Evolutionary conservation across 2,797 vertebrate genomes (phyloP), one percentile per base, ranked within the genome.

Genomic region (Sebastiscus tertius): DNA sequence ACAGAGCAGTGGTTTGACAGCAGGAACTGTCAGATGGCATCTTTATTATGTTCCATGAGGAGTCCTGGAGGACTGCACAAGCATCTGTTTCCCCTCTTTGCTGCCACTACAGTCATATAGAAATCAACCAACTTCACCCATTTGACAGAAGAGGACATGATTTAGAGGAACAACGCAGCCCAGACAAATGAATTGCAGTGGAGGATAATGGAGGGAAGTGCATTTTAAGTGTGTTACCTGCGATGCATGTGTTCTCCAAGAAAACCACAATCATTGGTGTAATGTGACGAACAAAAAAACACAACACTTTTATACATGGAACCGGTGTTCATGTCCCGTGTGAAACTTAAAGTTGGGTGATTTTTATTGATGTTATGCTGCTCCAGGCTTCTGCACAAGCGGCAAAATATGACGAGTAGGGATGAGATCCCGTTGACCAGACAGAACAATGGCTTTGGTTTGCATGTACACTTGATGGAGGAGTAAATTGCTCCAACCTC

Each of bases 21-120:
- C 88, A 93, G 91, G 89, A 94, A 83, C 85, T 91, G 91, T 94
- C 92, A 94, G 90, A 93, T 93, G 92, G 92, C 90, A 88, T 93
- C 91, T 93, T 93, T 94, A 95, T 93, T 91, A 89, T 68, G 82
- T 88, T 86, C 84, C 91, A 83, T 79, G 87, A 88, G 72, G 80
- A 85, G 83, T 94, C 92, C 91, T 91, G 83, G 74, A 87, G 92
- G 92, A 92, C 39, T 61, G 36, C 86, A 87, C 67, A 59, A 91
- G 87, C 92, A 93, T 94, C 91, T 94, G 93, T 86, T 94, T 87
- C 86, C 79, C 34, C 67, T 85, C 84, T 84, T 82, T 79, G 60
- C 80, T 86, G 86, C 85, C 62, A 64, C 83, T 80, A 36, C 76
- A 88, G 82, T 74, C 80, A 65, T 85, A 81, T 69, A 89, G 80